These are phyloP conservation scores for Noctua janthe DNA, from an alignment of 2,888 invertebrate species.

Conservation along the genomic window DNA sequence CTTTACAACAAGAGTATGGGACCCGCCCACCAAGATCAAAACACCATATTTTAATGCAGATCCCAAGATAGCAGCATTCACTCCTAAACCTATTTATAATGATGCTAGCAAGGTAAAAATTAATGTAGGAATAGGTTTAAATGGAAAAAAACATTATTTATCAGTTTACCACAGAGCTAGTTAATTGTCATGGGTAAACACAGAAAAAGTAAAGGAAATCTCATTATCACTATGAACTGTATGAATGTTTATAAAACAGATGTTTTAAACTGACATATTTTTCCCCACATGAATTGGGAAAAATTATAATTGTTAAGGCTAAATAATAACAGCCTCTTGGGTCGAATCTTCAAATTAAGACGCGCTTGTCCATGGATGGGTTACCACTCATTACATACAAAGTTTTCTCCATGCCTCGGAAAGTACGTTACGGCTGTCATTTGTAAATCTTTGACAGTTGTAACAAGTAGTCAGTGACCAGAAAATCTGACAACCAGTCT, in stretches of 20 bases:
- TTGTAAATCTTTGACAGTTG: no score
- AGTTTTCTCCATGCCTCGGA: no score
- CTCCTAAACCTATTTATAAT: conserved; percentile 92
- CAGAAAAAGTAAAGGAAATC: not conserved
- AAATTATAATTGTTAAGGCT: not conserved
- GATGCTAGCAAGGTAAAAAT: conserved; percentile 91
- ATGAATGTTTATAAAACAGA: not conserved
- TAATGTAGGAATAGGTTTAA: not conserved
- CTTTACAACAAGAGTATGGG: conserved; percentile 92
- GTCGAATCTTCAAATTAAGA: no score
- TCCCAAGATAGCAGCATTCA: conserved; percentile 92
- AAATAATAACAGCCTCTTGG: no score
- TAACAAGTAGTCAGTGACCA: no score
- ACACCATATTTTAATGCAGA: conserved; percentile 90
- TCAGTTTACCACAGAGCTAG: not conserved
- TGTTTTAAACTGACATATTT: not conserved
- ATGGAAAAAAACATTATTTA: not conserved
- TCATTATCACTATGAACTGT: not conserved
- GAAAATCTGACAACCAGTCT: no score
- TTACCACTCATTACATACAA: no score
- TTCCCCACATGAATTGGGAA: not conserved
- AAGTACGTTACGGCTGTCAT: no score
- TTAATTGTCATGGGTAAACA: no score
- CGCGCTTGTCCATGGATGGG: no score
- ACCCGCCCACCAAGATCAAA: conserved; percentile 90